Conservation (phyloP, 2,797 vertebrate species). For the Oryzias dopingdopingensis region DNA sequence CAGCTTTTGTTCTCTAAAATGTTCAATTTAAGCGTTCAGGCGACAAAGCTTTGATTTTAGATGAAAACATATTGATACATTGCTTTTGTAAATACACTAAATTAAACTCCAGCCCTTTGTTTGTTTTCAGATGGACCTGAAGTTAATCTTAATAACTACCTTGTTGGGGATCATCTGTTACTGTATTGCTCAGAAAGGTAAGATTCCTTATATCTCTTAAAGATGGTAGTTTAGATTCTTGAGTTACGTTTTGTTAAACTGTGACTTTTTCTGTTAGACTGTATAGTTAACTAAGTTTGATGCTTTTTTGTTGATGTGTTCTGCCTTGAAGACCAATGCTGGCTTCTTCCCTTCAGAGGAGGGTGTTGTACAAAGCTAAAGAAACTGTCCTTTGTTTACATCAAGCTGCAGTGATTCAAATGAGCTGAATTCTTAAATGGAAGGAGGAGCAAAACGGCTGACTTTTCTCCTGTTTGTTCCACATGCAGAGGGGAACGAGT, state of each 20-base stretch:
- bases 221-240: neutral
- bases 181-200: constrained; percentile 88
- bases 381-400: constrained; percentile 48
- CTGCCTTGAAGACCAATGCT: neutral
- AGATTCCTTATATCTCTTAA: constrained; percentile 16
- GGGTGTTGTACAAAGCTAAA: neutral
- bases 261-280: constrained; percentile 23
- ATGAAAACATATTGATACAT: constrained; percentile 14
- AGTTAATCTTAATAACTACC: constrained; percentile 74
- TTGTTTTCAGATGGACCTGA: constrained; percentile 85
- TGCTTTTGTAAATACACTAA: constrained; percentile 1
- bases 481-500: constrained; percentile 89
- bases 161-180: constrained; percentile 77
- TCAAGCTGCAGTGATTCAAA: constrained; percentile 44
- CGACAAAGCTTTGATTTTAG: neutral
- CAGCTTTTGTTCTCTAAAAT: constrained; percentile 25
- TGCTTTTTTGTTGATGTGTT: constrained; percentile 9
- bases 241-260: constrained; percentile 6
- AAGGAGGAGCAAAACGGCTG: constrained; percentile 40
- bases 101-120: constrained; percentile 16
- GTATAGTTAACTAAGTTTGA: neutral
- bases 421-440: constrained; percentile 44
- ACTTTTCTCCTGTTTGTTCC: constrained; percentile 58
- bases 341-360: neutral
- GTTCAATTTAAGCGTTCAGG: constrained; percentile 8